Conservation (phyloP, 2,888 invertebrate genomes). For the Agrochola litura region DNA sequence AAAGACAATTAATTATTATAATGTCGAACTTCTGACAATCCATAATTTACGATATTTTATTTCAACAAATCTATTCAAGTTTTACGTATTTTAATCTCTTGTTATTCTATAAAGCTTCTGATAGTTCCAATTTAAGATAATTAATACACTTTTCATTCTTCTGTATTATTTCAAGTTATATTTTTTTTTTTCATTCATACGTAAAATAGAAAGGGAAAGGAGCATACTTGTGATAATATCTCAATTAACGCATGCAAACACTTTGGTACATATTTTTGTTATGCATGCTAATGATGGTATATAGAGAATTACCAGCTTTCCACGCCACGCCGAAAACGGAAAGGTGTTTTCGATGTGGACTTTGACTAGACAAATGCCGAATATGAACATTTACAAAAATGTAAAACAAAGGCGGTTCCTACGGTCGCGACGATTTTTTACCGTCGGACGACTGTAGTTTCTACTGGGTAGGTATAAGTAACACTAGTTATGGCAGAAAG, state of each 20-base stretch:
- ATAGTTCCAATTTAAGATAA: conserved; percentile 3
- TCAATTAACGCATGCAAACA: not conserved
- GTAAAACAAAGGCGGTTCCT: not conserved
- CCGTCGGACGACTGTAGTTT: no score
- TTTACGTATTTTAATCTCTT: conserved; percentile 5
- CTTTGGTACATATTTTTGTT: not conserved
- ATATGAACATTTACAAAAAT: not conserved
- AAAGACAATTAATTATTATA: conserved; percentile 8
- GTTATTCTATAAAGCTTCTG: conserved; percentile 4
- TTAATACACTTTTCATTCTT: not conserved
- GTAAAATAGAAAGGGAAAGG: not conserved
- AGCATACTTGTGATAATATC: not conserved
- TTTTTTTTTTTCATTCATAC: conserved; percentile 1
- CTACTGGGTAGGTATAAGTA: no score
- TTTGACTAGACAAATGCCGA: not conserved
- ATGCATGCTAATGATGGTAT: not conserved
- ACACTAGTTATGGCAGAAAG: no score
- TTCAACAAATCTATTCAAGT: not conserved
- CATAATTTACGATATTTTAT: not conserved
- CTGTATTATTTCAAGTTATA: not conserved
- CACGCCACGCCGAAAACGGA: not conserved
- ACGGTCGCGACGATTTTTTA: no score
- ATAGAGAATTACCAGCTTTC: not conserved
- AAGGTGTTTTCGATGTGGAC: not conserved
- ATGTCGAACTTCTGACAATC: not conserved